phyloP scores from a whole-genome alignment of 23 tunicate genomes.

The Clavelina lepadiformis region DNA sequence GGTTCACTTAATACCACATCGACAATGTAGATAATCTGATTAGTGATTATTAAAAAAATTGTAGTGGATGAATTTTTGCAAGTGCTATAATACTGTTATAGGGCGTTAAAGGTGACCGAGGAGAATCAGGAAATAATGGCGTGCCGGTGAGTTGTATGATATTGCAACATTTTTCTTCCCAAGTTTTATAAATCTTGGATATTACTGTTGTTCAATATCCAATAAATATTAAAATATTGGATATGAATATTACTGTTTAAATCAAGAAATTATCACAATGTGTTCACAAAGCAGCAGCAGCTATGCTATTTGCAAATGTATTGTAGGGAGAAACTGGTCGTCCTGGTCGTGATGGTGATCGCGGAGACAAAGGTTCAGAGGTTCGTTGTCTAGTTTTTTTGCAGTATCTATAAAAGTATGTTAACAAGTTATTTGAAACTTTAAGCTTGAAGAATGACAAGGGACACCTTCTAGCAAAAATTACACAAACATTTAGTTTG shows the following conservation, averaged over 20 bases:
- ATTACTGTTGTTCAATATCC: no score
- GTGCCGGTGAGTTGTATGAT: conserved; percentile 36
- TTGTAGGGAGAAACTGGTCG: conserved; percentile 69
- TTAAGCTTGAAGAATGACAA: neutral
- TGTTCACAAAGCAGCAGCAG: no score
- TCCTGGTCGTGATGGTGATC: conserved; percentile 55
- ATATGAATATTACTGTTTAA: no score
- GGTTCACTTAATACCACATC: neutral
- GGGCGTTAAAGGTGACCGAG: conserved; percentile 64
- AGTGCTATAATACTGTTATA: conserved; percentile 1
- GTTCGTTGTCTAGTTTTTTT: conserved; percentile 21
- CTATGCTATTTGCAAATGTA: no score
- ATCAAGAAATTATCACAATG: no score
- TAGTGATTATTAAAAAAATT: neutral
- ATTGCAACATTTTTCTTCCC: no score
- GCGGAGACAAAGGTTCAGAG: conserved; percentile 41
- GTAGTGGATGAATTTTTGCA: neutral
- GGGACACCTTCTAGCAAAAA: no score
- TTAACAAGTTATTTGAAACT: neutral
- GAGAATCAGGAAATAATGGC: conserved; percentile 42
- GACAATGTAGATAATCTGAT: neutral
- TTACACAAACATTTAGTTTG: no score
- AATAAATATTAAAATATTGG: no score
- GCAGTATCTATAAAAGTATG: neutral
- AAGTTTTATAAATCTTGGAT: no score